A percentile compares a stretch with the other conserved stretches of the same genome.
phyloP scores from a whole-genome alignment of 2,113 vertebrate genomes.

The Entomyzon cyanotis region DNA sequence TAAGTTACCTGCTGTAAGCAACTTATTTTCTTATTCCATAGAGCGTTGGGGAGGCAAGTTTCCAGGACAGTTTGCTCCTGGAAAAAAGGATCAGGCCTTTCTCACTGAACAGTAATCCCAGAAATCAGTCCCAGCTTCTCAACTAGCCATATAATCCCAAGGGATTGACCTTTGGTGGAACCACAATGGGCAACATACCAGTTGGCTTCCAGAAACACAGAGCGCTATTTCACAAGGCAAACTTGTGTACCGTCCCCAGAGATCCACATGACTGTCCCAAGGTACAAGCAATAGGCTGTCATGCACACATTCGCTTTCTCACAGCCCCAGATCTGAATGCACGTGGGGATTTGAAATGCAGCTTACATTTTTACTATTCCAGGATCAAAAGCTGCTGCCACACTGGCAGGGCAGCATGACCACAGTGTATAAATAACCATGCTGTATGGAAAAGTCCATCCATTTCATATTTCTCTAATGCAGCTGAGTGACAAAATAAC shows the following conservation, averaged over 20 bases:
- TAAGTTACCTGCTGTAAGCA: background rate
- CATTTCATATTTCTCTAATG: background rate
- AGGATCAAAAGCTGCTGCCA: background rate
- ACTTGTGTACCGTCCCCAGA: background rate
- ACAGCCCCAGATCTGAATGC: background rate
- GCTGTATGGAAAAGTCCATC: background rate
- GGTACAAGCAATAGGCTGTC: background rate
- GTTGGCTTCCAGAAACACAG: background rate
- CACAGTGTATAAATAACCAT: background rate
- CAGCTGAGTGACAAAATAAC: background rate
- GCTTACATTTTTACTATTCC: background rate
- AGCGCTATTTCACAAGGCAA: background rate
- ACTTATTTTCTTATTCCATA: background rate
- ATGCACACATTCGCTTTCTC: background rate
- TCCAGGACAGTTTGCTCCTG: background rate
- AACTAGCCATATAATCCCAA: background rate
- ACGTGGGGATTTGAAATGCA: rapidly evolving
- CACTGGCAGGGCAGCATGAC: background rate
- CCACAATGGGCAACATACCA: rapidly evolving
- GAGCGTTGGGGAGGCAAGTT: background rate
- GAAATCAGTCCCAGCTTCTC: background rate
- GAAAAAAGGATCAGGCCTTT: background rate
- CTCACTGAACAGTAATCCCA: background rate
- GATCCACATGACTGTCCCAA: background rate
- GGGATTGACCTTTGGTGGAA: background rate